Evolutionary conservation across 2,888 invertebrate species (phyloP), one percentile per base, ranked within the genome.

Genomic region (Portevinia maculata): DNA sequence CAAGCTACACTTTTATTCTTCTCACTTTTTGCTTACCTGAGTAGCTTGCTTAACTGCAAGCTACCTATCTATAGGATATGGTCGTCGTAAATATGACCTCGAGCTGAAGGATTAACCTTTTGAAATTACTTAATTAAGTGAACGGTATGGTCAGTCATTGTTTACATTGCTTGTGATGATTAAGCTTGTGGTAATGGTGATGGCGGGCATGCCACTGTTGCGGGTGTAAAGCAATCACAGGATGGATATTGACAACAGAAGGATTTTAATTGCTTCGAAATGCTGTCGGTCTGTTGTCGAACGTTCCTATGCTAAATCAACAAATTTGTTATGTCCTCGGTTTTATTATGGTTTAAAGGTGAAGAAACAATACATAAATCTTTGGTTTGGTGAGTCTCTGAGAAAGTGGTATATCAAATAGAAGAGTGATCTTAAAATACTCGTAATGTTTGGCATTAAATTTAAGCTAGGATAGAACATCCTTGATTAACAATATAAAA

Each of bases 231-330:
- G 67, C 50, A 60, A 71, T 75, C 64, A 60, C 67, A 15, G 55
- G 57, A 84, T 85, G 85, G 15, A 34, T 85, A 86, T 85, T 86
- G 84, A 83, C 85, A 76, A 60, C 46, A 70, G 21, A 39, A 48
- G 59, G 75, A 76, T 64, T 81, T 75, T 64, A 65, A 75, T 81
- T 70, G 74, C 57, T 67, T 55, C 34, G 30, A 39, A 34, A n/a
- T 55, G 6, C 48, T 32, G 57, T 37, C 34, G 21, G 39, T 7
- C 28, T 28, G 52, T 55, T 19, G 32, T 7, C 3, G 24, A 13
- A 37, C 11, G 34, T 39, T 15, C 4, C 6, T 24, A 28, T 28
- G 39, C 24, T 3, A 17, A 28, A 41, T 17, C 2, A 24, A 24
- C 5, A 24, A 24, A 24, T 34, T 74, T 15, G 32, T 50, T 13